Conservation (phyloP, 2,888 invertebrate species). For the Leucoma salicis region DNA sequence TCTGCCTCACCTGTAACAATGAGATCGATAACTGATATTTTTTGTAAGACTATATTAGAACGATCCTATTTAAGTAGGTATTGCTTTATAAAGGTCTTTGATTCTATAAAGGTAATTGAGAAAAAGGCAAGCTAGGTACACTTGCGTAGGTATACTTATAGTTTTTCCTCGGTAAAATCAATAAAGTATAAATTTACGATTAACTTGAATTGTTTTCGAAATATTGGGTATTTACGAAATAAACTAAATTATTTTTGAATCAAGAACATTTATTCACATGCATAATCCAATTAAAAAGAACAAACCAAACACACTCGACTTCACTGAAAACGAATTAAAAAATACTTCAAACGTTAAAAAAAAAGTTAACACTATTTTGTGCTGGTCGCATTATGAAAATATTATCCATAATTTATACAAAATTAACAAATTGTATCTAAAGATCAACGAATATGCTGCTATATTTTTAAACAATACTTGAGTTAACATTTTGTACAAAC, state of each 20-base stretch:
- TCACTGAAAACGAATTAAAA: constrained; percentile 60
- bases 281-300: constrained; percentile 67
- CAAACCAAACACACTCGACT: constrained; percentile 77
- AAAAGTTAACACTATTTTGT: constrained; percentile 48
- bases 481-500: constrained; percentile 15
- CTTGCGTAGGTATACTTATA: too few species aligned
- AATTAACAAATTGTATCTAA: constrained; percentile 1
- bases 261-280: constrained; percentile 81
- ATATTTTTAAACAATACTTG: constrained; percentile 22
- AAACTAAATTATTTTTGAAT: constrained; percentile 52
- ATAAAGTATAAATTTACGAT: too few species aligned
- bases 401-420: constrained; percentile 3
- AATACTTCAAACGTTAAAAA: constrained; percentile 55
- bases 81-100: not conserved
- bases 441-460: constrained; percentile 10
- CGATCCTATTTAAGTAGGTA: constrained; percentile 19
- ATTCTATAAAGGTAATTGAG: too few species aligned
- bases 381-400: constrained; percentile 40
- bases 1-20: constrained; percentile 79
- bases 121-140: too few species aligned
- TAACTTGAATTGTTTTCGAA: too few species aligned
- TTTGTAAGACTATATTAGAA: constrained; percentile 15
- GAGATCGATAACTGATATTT: constrained; percentile 41
- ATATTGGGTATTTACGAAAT: constrained; percentile 30
- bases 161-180: too few species aligned